Base-by-base conservation (phyloP, 2,113 vertebrate genomes). In the Rhinolophus ferrumequinum region DNA sequence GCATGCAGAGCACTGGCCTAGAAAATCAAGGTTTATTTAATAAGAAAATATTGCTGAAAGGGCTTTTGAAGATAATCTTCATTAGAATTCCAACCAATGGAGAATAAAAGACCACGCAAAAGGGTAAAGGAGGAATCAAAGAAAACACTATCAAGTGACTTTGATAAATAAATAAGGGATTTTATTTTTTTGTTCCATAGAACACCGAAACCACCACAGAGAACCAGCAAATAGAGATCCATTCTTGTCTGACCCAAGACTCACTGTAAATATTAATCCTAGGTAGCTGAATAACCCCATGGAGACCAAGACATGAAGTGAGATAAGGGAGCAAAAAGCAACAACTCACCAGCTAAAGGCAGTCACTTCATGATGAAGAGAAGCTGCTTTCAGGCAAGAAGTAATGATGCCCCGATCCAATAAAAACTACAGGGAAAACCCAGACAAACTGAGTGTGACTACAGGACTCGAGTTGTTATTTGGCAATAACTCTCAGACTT, bases 301-400 rank as follows among this genome's bases (percentile, higher is more conserved):
- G 12, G 50, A 33, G n/a, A 6, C 24, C 60, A 94, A 84, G 33
- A 66, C 67, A 73, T 60, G 62, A 96, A 88, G 35, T 33, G 19
- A 93, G 73, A 93, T 83, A 97, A 87, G 58, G 47, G 77, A 96
- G 73, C 38, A 96, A 67, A 94, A 96, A 82, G 21, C 26, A 86
- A 47, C 38, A 79, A 38, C 41, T 62, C 54, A 83, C 22, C 22
- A 70, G 73, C 47, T 90, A 72, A 80, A 35, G 44, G 28, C n/a
- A 81, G 81, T 96, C 62, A 24, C 28, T 93, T 81, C 44, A 21
- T 52, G 70, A 66, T 75, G 41, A 93, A 96, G 28, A 69, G 50
- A 75, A 41, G 50, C 70, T 95, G 80, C 67, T 92, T 44, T 66
- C 73, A 84, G 80, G 52, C 60, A 92, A 62, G 54, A 94, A 94